These are phyloP conservation scores for Menidia beryllina DNA, from an alignment of 2,113 vertebrate genomes.

Conservation along the genomic window DNA sequence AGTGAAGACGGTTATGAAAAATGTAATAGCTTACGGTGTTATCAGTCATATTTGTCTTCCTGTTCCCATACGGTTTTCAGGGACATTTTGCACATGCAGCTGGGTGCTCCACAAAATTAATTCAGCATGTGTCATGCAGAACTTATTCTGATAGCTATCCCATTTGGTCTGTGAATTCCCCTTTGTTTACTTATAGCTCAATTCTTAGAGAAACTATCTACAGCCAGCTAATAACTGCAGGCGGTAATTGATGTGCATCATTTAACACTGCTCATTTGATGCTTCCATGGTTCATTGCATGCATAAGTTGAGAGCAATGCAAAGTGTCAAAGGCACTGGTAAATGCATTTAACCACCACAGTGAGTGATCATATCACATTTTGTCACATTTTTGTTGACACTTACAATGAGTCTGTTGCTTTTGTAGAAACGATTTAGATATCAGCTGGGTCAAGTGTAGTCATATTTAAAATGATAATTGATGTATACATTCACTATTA, in stretches of 20 bases:
- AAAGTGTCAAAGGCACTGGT: slow-evolving; percentile 53
- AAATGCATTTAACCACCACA: slow-evolving; percentile 23
- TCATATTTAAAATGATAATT: not conserved
- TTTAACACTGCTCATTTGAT: slow-evolving; percentile 68
- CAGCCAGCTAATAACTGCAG: slow-evolving; percentile 58
- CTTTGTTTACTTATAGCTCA: slow-evolving; percentile 54
- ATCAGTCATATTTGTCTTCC: slow-evolving; percentile 56
- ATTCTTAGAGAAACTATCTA: slow-evolving; percentile 58
- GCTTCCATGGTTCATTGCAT: slow-evolving; percentile 57
- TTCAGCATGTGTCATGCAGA: slow-evolving; percentile 21
- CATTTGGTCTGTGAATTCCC: slow-evolving; percentile 23
- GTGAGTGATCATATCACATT: slow-evolving; percentile 19
- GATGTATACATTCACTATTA: not conserved
- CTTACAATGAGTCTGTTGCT: not conserved
- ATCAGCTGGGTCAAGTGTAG: not conserved
- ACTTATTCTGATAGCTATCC: slow-evolving; percentile 8
- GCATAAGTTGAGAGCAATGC: slow-evolving; percentile 51
- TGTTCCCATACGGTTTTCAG: slow-evolving; percentile 4
- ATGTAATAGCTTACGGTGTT: slow-evolving; percentile 13
- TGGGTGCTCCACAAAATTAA: slow-evolving; percentile 28
- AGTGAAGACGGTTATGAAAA: slow-evolving; percentile 42
- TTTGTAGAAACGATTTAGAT: not conserved
- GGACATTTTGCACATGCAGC: slow-evolving; percentile 27
- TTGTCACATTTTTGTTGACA: slow-evolving; percentile 12
- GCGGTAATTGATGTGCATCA: slow-evolving; percentile 63